Evolutionary conservation across 1,140 invertebrate species (phyloP).

Genomic region (Drosophila seguyi): DNA sequence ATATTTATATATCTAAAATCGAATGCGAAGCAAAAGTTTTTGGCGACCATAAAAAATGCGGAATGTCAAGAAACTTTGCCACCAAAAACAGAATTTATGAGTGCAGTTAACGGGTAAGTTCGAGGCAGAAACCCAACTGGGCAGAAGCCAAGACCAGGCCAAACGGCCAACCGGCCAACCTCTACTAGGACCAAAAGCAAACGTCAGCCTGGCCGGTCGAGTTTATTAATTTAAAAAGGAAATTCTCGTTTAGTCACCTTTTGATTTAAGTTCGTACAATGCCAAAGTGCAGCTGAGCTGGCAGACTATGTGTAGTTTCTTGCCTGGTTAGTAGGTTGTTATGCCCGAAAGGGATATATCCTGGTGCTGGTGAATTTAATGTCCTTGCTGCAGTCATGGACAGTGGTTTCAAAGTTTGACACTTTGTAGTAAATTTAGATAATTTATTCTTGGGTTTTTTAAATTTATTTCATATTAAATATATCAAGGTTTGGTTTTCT

Average conservation of each 20-base stretch:
- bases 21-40: constrained; percentile 33
- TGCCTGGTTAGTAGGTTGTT: constrained; percentile 37
- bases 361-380: constrained; percentile 11
- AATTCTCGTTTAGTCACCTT: constrained; percentile 85
- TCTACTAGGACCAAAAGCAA: constrained; percentile 16
- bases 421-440: neutral
- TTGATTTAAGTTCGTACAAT: constrained; percentile 72
- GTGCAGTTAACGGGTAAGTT: constrained; percentile 78
- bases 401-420: constrained; percentile 2
- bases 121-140: constrained; percentile 32
- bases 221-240: constrained; percentile 85
- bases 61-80: constrained; percentile 72
- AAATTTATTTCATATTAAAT: no score
- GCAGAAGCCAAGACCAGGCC: constrained; percentile 27
- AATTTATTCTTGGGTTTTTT: neutral
- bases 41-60: constrained; percentile 53
- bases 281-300: constrained; percentile 32
- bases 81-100: constrained; percentile 71
- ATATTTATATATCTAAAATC: constrained; percentile 5
- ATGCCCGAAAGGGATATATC: constrained; percentile 32
- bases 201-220: constrained; percentile 41
- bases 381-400: constrained; percentile 27
- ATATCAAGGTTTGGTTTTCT: no score
- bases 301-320: neutral
- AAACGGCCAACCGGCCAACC: constrained; percentile 5